phyloP scores from a whole-genome alignment of 2,888 invertebrate genomes.

The Troglohyphantes excavatus region DNA sequence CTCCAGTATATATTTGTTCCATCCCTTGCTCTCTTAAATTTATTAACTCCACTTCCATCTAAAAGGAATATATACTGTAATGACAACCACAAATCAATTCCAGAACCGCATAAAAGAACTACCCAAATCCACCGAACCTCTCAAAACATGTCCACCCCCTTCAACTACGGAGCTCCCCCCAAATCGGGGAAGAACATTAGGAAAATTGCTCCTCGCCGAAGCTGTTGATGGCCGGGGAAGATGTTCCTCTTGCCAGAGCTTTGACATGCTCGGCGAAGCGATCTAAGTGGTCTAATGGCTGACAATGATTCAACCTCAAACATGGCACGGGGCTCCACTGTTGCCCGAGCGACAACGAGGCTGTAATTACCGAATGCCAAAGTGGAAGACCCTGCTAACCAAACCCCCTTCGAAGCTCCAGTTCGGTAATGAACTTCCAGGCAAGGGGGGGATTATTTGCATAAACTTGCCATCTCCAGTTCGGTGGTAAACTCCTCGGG shows the following conservation, averaged over 20 bases:
- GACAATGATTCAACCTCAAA: conserved; percentile 75
- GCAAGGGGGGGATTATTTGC: conserved; percentile 36
- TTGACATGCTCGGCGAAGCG: conserved; percentile 70
- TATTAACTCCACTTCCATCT: too few relatives aligned
- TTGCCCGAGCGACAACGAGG: conserved; percentile 41
- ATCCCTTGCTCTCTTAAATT: too few relatives aligned
- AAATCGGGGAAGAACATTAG: conserved; percentile 68
- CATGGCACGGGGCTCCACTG: conserved; percentile 68
- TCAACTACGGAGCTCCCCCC: background rate
- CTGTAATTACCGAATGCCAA: conserved; percentile 69
- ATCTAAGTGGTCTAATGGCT: conserved; percentile 73
- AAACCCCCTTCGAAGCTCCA: conserved; percentile 22
- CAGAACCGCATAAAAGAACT: conserved; percentile 11
- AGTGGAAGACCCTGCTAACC: conserved; percentile 67
- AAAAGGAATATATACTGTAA: too few relatives aligned
- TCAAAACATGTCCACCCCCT: background rate
- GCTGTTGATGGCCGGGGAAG: conserved; percentile 56
- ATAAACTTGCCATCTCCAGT: conserved; percentile 54
- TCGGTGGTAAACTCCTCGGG: background rate
- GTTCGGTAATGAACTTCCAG: conserved; percentile 58
- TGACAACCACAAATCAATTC: background rate
- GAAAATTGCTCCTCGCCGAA: conserved; percentile 59
- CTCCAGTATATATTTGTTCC: too few relatives aligned
- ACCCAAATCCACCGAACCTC: conserved; percentile 16
- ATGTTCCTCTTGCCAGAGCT: conserved; percentile 50